phyloP scores from a whole-genome alignment of 2,797 vertebrate species.

The Limosa lapponica region DNA sequence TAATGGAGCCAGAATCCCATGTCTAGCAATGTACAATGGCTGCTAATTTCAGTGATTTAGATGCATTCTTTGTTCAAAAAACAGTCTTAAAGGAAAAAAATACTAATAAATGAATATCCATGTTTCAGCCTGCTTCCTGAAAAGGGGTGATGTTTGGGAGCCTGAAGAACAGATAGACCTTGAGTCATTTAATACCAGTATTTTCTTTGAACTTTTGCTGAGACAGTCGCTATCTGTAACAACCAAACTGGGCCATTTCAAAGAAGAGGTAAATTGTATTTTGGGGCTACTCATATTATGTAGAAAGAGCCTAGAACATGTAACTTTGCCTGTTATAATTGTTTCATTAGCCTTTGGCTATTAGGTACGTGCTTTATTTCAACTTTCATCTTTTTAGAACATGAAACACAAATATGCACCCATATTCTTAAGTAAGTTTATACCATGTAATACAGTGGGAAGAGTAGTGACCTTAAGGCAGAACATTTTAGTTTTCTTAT shows the following conservation, averaged over 20 bases:
- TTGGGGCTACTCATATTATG: neutral
- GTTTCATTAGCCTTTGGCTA: neutral
- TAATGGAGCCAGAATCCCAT: neutral
- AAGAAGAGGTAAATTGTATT: constrained; percentile 81
- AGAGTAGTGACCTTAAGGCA: neutral
- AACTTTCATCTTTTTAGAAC: neutral
- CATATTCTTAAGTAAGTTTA: neutral
- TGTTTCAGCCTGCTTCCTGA: neutral
- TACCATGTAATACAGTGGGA: accelerated
- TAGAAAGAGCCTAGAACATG: accelerated
- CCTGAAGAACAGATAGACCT: constrained; percentile 87
- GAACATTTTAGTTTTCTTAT: neutral
- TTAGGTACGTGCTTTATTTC: neutral
- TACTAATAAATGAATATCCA: accelerated
- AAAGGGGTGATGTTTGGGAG: constrained; percentile 81
- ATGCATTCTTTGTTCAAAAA: neutral
- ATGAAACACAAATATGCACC: accelerated
- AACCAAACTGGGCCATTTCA: constrained; percentile 82
- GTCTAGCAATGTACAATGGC: neutral
- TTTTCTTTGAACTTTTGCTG: constrained; percentile 87
- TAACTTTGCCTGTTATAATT: accelerated
- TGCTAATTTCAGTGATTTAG: accelerated
- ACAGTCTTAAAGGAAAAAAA: neutral
- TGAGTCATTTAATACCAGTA: constrained; percentile 86
- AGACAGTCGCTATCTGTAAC: constrained; percentile 89